phyloP scores from a whole-genome alignment of 2,888 invertebrate species.

The Listrodromus nycthemerus region DNA sequence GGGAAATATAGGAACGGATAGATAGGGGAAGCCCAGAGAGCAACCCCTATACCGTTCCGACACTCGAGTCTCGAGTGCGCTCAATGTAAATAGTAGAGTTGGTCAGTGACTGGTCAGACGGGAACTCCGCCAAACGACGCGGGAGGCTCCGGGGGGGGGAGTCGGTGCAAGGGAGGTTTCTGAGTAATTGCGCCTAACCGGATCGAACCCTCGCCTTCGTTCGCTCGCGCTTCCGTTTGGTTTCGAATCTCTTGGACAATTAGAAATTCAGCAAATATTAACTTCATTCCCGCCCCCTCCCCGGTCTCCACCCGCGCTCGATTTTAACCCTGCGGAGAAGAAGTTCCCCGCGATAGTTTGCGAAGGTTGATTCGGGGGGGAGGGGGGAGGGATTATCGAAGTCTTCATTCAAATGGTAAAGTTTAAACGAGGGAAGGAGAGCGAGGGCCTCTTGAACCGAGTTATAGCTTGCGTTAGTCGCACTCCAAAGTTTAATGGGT shows the following conservation, averaged over 20 bases:
- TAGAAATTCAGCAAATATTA: conserved; percentile 65
- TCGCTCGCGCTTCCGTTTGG: conserved; percentile 8
- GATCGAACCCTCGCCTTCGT: background rate
- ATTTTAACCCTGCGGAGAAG: background rate
- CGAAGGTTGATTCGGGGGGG: background rate
- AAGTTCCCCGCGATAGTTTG: conserved; percentile 29
- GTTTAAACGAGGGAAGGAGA: conserved; percentile 3
- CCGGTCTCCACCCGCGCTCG: background rate
- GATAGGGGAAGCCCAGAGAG: conserved; percentile 40
- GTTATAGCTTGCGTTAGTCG: background rate
- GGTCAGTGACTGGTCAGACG: conserved; percentile 66
- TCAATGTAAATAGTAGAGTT: conserved; percentile 67
- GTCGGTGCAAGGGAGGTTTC: background rate
- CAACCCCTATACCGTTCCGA: conserved; percentile 26
- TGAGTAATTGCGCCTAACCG: conserved; percentile 54
- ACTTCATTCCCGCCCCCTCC: background rate
- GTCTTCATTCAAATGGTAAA: conserved; percentile 28
- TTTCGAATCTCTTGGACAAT: conserved; percentile 52
- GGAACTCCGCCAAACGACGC: conserved; percentile 51
- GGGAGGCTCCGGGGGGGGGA: background rate
- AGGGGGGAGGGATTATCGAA: conserved; percentile 15
- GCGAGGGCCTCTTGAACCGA: conserved; percentile 18
- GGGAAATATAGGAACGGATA: conserved; percentile 54
- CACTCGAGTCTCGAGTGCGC: conserved; percentile 47
- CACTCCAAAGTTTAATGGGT: conserved; percentile 21